Base-by-base conservation (phyloP, 2,888 invertebrate species). In the Chrysolina oricalcia region DNA sequence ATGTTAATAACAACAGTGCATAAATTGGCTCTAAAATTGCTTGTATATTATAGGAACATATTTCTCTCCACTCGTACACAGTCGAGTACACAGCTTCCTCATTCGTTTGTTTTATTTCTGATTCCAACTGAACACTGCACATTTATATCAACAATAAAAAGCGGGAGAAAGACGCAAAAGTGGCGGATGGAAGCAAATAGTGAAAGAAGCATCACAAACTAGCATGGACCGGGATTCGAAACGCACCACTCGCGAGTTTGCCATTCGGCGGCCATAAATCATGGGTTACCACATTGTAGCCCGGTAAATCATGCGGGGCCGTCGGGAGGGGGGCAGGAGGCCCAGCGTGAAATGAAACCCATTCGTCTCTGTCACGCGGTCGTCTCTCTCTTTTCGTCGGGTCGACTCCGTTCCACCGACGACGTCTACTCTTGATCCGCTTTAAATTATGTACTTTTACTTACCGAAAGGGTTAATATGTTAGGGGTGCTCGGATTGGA, bases 221-320 rank as follows among this genome's bases (percentile, higher is more conserved):
- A 67, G 17, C 11, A 19, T 56, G 82, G 82, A 80, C 83, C 84
- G 85, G 85, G 83, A 82, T 83, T 85, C 81, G 84, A 84, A 83
- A 82, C 83, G 84, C 85, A 83, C 81, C 81, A 79, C 85, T 89
- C 89, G 88, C 89, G 89, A 89, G 89, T 89, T 90, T 90, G 90
- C 90, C 90, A 90, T 91, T 91, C 90, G 91, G 90, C 90, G 88
- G 88, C 89, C 85, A 91, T 92, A 92, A 92, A 92, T 92, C 92
- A 92, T 91, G 91, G 91, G 91, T 91, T 91, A 91, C 92, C 92
- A 91, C 92, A 91, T 91, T 91, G 91, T 91, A 91, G 91, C 91
- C 90, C 91, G 90, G 91, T 92, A 92, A 92, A 92, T 91, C 92
- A 92, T 92, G 90, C 86, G 87, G 88, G 87, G 86, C 86, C 83